Evolutionary conservation across 92 coral and sea anemone genomes (phyloP).

Genomic region (Zoanthus sociatus): DNA sequence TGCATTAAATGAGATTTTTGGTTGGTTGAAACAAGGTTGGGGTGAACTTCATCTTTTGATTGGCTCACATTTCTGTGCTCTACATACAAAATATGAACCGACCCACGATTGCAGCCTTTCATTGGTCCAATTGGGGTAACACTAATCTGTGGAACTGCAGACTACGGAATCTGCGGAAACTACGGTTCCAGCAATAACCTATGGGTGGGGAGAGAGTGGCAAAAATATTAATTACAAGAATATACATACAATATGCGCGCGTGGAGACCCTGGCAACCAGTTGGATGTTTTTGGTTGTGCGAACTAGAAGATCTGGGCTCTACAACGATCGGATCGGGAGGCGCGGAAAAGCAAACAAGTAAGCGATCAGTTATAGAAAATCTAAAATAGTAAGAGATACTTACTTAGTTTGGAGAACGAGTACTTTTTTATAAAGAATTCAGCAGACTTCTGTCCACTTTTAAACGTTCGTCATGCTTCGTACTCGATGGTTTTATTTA

Average conservation of each 20-base stretch:
- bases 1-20: too few species aligned
- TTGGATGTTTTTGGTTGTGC: conserved; percentile 23
- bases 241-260: background rate
- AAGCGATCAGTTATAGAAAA: conserved; percentile 8
- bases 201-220: too few species aligned
- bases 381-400: conserved; percentile 15
- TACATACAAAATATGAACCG: too few species aligned
- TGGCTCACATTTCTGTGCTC: too few species aligned
- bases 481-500: conserved; percentile 11
- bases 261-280: conserved; percentile 18
- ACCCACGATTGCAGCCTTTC: too few species aligned
- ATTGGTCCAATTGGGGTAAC: too few species aligned
- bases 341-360: conserved; percentile 6
- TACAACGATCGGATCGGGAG: background rate
- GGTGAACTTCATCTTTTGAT: too few species aligned
- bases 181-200: too few species aligned
- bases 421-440: conserved; percentile 6
- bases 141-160: too few species aligned
- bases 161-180: too few species aligned
- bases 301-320: conserved; percentile 15
- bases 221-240: too few species aligned
- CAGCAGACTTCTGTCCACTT: conserved; percentile 15
- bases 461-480: background rate
- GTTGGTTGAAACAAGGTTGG: too few species aligned
- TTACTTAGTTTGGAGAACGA: conserved; percentile 27